Base-by-base conservation (phyloP, 1,140 invertebrate genomes). In the Musca domestica region DNA sequence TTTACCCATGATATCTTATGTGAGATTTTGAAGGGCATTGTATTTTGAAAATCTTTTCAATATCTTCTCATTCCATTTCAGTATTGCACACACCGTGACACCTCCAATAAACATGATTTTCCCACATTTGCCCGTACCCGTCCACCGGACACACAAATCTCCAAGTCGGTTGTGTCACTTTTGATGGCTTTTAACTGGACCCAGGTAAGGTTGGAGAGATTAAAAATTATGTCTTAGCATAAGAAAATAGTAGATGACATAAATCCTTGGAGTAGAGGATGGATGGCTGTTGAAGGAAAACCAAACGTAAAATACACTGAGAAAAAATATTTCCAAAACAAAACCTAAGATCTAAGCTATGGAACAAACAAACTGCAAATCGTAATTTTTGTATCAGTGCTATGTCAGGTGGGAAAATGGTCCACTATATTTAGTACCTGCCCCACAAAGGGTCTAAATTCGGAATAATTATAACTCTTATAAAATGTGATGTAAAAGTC, bases 61-160 rank as follows among this genome's bases (percentile, higher is more conserved):
- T 0, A 19, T 12, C 17, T 14, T 17, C 22, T 49, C 54, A 61
- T 49, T 19, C 3, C 34, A 54, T 67, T 12, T 30, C 85, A 95
- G 93, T 95, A 91, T 79, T 95, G 94, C 80, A 91, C 92, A 3
- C 89, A 94, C 82, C 89, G 89, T 56, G 91, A 92, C 74, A 92
- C 91, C 22, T 95, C 93, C 4, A 90, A 96, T 81, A 97, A 96
- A 78, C 83, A 81, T 12, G 87, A 92, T 71, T 98, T 95, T 82
- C 89, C 95, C 14, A 98, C 96, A 3, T 98, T 98, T 81, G 93
- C 93, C 0, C 85, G 96, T 64, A 98, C 95, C 0, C 87, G 93
- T 54, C 96, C 96, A 0, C 95, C 95, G 0, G 94, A 96, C 74
- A 94, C 91, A 17, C 94, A 95, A 80, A 95, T 97, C 51, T 95